These are phyloP conservation scores for Caenorhabditis sp. DNA, from an alignment of 2,888 invertebrate genomes.

Conservation along the genomic window DNA sequence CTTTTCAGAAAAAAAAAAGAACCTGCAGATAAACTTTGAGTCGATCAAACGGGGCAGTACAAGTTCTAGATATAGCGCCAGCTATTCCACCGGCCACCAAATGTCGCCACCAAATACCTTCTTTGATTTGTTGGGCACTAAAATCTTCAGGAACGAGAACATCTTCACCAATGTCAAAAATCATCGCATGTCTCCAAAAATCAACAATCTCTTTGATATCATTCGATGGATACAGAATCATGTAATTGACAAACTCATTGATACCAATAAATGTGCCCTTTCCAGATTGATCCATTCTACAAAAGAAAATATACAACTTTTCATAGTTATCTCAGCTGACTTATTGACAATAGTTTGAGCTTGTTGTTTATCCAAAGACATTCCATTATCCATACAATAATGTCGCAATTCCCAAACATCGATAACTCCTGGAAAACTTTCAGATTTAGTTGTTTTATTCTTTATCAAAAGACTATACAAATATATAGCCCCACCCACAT, in stretches of 20 bases:
- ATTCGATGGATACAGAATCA: slow-evolving; percentile 88
- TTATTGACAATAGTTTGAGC: slow-evolving; percentile 87
- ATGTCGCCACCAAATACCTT: slow-evolving; percentile 93
- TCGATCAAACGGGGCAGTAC: slow-evolving; percentile 94
- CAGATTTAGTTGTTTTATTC: too few species aligned
- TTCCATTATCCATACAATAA: slow-evolving; percentile 89
- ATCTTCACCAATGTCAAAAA: slow-evolving; percentile 82
- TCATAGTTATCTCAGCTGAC: slow-evolving; percentile 74
- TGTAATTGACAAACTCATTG: slow-evolving; percentile 94
- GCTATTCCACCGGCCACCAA: slow-evolving; percentile 94
- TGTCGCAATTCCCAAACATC: slow-evolving; percentile 85
- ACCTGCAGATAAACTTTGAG: slow-evolving; percentile 97
- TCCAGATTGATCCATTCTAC: slow-evolving; percentile 82
- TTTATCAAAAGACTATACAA: too few species aligned
- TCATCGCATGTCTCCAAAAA: slow-evolving; percentile 94
- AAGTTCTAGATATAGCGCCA: slow-evolving; percentile 92
- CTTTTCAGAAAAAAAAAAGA: not conserved
- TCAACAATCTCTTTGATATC: slow-evolving; percentile 90
- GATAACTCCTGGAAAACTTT: slow-evolving; percentile 70
- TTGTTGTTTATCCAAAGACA: slow-evolving; percentile 85
- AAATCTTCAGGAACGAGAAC: slow-evolving; percentile 97
- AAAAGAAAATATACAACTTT: slow-evolving; percentile 13
- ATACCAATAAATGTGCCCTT: slow-evolving; percentile 28
- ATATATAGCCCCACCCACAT: slow-evolving; percentile 71
- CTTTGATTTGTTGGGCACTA: slow-evolving; percentile 89